Conservation (phyloP, 2,113 vertebrate genomes). For the Myotis davidii region DNA sequence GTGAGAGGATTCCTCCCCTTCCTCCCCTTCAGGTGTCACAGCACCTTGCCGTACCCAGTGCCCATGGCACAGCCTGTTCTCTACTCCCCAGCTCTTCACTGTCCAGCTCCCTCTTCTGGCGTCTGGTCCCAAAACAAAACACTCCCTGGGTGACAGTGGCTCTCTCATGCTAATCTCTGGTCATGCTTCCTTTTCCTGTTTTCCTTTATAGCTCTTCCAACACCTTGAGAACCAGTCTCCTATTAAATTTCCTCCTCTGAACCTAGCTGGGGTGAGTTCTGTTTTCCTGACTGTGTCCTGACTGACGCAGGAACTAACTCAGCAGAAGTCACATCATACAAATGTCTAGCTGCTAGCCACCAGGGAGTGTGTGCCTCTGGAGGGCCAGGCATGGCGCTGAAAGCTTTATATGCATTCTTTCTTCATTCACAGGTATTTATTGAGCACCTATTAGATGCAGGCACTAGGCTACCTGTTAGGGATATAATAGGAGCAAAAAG, state of each 20-base stretch:
- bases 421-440: background rate
- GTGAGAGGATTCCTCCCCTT: background rate
- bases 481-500: background rate
- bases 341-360: background rate
- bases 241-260: background rate
- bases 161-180: background rate
- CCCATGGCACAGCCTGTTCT: fast-evolving
- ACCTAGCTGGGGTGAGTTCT: background rate
- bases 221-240: background rate
- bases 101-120: fast-evolving
- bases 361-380: fast-evolving
- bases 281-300: background rate
- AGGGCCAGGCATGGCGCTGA: background rate
- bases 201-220: background rate
- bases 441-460: background rate
- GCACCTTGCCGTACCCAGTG: fast-evolving
- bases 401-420: background rate
- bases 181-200: background rate
- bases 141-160: fast-evolving
- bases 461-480: no score
- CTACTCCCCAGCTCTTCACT: fast-evolving
- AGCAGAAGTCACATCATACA: background rate
- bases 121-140: background rate
- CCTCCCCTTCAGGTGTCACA: no score
- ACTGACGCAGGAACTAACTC: background rate